Evolutionary conservation across 2,113 vertebrate genomes (phyloP).

Genomic region (Podarcis raffonei): DNA sequence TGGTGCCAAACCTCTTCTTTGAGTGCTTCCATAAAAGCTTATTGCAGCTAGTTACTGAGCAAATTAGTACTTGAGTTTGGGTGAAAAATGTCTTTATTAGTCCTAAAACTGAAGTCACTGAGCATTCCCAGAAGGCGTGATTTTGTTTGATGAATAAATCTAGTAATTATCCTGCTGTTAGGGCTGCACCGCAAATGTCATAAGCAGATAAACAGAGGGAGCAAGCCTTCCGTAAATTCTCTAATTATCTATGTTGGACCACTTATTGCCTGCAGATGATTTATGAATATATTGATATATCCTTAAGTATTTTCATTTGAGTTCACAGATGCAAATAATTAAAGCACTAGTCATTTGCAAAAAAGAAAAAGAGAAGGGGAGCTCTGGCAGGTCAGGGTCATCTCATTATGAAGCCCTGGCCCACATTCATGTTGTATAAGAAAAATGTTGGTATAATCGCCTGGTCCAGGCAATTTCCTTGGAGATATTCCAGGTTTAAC

Average conservation of each 20-base stretch:
- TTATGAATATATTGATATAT: conserved; percentile 87
- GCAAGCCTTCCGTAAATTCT: conserved; percentile 92
- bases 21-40: conserved; percentile 83
- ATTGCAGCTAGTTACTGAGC: conserved; percentile 85
- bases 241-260: conserved; percentile 91
- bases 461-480: conserved; percentile 50
- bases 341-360: conserved; percentile 84
- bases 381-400: conserved; percentile 78
- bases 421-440: conserved; percentile 45
- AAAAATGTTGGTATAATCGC: conserved; percentile 47
- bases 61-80: conserved; percentile 86
- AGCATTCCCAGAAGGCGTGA: conserved; percentile 90
- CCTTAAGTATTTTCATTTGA: conserved; percentile 88
- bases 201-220: conserved; percentile 94
- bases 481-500: conserved; percentile 40
- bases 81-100: conserved; percentile 92
- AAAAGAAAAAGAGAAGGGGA: conserved; percentile 45
- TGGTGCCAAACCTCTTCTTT: conserved; percentile 82
- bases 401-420: conserved; percentile 75
- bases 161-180: conserved; percentile 95
- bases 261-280: conserved; percentile 92
- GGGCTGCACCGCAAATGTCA: conserved; percentile 94
- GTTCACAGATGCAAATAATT: conserved; percentile 96
- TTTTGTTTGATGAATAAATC: conserved; percentile 98
- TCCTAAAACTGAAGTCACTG: conserved; percentile 89